Conservation (phyloP, 2,113 vertebrate genomes). For the Lophochroa leadbeateri region DNA sequence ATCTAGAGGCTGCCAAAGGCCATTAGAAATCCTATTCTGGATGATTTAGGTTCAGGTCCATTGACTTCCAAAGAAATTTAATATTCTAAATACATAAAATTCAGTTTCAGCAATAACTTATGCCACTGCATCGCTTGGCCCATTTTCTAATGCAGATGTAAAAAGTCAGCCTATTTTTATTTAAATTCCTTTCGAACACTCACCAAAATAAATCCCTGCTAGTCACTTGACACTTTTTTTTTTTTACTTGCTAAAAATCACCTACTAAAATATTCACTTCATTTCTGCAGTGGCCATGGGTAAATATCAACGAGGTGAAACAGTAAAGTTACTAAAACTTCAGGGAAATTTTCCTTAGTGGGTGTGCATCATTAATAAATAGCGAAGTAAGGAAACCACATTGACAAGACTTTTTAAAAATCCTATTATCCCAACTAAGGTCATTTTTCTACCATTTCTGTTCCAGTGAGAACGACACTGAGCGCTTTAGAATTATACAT, state of each 20-base stretch:
- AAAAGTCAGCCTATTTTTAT: not conserved
- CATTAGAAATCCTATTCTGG: not conserved
- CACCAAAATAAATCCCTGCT: not conserved
- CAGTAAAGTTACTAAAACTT: not conserved
- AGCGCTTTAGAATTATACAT: not conserved
- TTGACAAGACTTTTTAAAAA: not conserved
- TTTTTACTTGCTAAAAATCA: not conserved
- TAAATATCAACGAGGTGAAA: not conserved
- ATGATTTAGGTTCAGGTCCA: conserved; percentile 3
- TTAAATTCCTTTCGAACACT: not conserved
- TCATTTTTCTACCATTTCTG: not conserved
- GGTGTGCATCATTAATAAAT: not conserved
- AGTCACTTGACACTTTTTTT: not conserved
- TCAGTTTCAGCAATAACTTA: not conserved
- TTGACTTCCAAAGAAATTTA: conserved; percentile 1
- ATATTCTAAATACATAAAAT: conserved; percentile 18
- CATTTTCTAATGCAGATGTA: not conserved
- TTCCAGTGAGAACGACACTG: not conserved
- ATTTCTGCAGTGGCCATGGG: not conserved
- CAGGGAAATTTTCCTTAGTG: not conserved
- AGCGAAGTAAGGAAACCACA: not conserved
- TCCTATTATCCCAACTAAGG: not conserved
- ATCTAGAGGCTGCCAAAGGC: conserved; percentile 8
- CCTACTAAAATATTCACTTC: not conserved
- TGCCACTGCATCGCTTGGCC: not conserved